Evolutionary conservation across 1,140 invertebrate species (phyloP).

Genomic region (Scaptomyza hsui): DNA sequence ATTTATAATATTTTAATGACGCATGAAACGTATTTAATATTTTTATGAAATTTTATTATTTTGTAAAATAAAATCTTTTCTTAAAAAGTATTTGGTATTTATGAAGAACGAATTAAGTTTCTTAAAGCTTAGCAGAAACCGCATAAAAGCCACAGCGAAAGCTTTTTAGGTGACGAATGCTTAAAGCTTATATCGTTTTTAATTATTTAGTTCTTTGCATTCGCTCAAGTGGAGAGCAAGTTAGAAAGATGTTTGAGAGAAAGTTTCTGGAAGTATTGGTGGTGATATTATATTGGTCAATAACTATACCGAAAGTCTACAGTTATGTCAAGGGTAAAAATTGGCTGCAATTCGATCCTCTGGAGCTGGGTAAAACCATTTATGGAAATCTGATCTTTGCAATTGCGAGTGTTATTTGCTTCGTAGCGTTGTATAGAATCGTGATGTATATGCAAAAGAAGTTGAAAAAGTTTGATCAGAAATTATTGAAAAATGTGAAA

Average conservation of each 20-base stretch:
- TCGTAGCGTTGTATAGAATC: background rate
- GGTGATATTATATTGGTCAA: background rate
- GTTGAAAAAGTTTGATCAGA: background rate
- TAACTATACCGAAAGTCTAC: background rate
- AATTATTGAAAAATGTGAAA: background rate
- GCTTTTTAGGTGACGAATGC: background rate
- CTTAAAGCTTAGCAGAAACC: too few species aligned
- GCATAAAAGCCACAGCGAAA: background rate
- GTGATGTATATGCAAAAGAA: slow-evolving; percentile 6
- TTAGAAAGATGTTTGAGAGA: slow-evolving; percentile 4
- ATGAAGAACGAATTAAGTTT: too few species aligned
- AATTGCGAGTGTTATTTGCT: background rate
- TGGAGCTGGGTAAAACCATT: background rate
- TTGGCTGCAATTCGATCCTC: background rate
- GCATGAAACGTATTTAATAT: too few species aligned
- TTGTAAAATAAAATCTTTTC: too few species aligned
- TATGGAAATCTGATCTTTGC: background rate
- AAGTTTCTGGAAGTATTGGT: background rate
- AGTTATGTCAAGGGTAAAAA: background rate
- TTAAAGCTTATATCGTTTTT: background rate
- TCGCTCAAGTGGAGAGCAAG: background rate
- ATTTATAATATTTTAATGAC: too few species aligned
- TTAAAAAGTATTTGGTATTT: too few species aligned
- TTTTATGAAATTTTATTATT: too few species aligned
- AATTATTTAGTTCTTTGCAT: background rate